Conservation (phyloP, 2,113 vertebrate genomes). For the Saccopteryx bilineata region DNA sequence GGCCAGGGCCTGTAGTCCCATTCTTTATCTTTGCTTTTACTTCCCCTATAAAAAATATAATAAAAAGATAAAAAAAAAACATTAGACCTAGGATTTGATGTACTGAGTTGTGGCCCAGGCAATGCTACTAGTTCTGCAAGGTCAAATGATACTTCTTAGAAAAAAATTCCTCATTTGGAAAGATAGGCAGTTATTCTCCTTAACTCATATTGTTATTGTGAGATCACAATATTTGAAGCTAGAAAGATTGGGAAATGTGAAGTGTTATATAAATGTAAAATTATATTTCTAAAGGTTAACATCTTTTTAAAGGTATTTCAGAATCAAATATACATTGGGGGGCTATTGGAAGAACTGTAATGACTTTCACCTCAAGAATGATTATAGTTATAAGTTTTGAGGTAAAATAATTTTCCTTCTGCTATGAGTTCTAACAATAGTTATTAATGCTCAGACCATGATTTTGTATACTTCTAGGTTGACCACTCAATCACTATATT, state of each 20-base stretch:
- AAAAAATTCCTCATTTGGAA: not conserved
- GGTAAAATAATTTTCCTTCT: not conserved
- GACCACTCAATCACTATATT: not conserved
- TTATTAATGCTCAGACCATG: not conserved
- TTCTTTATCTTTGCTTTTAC: no score
- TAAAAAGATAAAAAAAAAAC: not conserved
- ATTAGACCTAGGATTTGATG: not conserved
- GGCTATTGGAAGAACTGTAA: not conserved
- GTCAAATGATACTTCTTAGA: not conserved
- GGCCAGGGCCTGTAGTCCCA: no score
- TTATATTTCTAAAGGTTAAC: not conserved
- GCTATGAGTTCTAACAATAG: not conserved
- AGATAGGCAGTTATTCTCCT: not conserved
- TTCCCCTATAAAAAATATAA: no score
- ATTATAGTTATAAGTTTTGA: not conserved
- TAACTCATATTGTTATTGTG: not conserved
- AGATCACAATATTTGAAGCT: not conserved
- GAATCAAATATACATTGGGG: not conserved
- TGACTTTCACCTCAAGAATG: not conserved
- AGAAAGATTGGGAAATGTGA: not conserved
- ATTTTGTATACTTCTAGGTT: not conserved
- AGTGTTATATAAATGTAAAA: not conserved
- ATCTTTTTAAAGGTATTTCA: conserved; percentile 8
- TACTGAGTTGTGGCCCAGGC: not conserved
- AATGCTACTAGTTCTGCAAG: not conserved